A percentile compares a stretch with the other conserved stretches of the same genome.
These are phyloP conservation scores for Bruchidius siliquastri DNA, from an alignment of 2,888 invertebrate genomes.

Conservation along the genomic window DNA sequence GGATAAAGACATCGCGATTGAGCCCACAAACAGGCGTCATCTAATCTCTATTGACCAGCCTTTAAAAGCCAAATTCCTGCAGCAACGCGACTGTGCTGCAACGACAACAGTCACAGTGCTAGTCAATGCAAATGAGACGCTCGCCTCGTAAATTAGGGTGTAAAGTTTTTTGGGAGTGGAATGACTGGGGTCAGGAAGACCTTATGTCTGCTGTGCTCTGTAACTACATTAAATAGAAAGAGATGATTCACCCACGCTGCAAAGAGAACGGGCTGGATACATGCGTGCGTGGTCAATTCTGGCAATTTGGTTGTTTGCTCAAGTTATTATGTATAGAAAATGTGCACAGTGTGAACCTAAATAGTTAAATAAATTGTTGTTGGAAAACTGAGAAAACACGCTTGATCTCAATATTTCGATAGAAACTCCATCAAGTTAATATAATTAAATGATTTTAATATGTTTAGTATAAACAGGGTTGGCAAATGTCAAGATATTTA, in stretches of 20 bases:
- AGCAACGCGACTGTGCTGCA: neutral
- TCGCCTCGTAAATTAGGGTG: slow-evolving; percentile 28
- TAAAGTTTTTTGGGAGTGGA: slow-evolving; percentile 31
- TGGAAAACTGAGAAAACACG: no score
- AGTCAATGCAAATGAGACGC: slow-evolving; percentile 29
- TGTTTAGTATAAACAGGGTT: no score
- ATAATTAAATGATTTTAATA: no score
- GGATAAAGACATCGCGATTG: neutral
- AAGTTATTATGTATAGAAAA: neutral
- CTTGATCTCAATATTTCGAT: no score
- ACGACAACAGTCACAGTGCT: neutral
- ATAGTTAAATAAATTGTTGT: no score
- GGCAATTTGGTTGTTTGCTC: neutral
- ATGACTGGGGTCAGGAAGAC: neutral
- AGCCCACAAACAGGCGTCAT: neutral
- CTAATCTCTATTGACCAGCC: neutral
- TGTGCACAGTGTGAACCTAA: neutral
- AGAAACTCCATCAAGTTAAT: no score
- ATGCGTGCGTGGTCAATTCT: neutral
- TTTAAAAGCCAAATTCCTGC: neutral
- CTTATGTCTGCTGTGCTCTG: neutral
- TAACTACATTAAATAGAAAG: neutral
- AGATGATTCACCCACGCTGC: neutral
- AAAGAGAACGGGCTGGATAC: neutral
- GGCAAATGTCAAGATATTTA: no score